Evolutionary conservation across 1,140 invertebrate genomes (phyloP).

Genomic region (Arctopsyche grandis): DNA sequence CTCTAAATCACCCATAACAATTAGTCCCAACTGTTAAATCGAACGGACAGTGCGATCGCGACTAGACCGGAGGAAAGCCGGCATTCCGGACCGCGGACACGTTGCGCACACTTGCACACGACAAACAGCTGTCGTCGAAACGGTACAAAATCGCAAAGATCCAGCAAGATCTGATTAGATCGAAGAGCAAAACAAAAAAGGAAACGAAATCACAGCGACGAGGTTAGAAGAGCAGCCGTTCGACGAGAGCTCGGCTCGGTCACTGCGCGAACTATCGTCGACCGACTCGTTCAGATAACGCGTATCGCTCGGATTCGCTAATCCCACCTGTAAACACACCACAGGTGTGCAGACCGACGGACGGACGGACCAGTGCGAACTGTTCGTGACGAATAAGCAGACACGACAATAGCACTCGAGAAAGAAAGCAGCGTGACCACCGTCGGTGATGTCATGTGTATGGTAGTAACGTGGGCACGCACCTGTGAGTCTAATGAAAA

Average conservation of each 20-base stretch:
- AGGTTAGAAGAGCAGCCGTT: constrained; percentile 3
- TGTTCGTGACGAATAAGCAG: neutral
- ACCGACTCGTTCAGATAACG: neutral
- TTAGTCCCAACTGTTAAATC: no score
- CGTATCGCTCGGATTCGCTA: constrained; percentile 41
- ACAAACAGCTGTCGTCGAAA: neutral
- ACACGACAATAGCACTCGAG: neutral
- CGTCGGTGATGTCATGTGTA: no score
- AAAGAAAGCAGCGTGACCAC: neutral
- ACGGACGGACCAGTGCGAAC: neutral
- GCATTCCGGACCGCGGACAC: neutral
- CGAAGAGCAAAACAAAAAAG: no score
- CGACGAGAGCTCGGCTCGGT: neutral
- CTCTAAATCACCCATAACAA: no score
- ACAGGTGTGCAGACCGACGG: neutral
- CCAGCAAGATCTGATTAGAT: no score
- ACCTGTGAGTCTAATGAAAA: neutral
- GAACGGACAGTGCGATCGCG: no score
- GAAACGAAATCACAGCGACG: no score
- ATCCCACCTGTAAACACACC: constrained; percentile 52
- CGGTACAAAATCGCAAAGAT: neutral
- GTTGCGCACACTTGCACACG: neutral
- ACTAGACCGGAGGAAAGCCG: neutral
- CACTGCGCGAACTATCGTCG: neutral
- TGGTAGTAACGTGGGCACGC: neutral